Evolutionary conservation across 2,888 invertebrate genomes (phyloP), one percentile per base, ranked within the genome.

Genomic region (Apodemia duryi): DNA sequence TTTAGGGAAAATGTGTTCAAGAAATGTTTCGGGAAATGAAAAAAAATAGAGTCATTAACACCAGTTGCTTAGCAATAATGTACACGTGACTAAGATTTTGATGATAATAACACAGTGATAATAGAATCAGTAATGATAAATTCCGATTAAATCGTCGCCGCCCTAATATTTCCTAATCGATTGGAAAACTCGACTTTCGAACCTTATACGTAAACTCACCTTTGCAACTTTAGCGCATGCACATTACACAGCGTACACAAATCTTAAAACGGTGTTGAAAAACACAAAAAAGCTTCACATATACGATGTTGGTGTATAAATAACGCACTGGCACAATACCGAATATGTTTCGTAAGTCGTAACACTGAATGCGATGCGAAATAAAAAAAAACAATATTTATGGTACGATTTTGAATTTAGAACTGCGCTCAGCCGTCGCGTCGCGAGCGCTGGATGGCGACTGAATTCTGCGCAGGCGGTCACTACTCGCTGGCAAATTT

Each of bases 311-410:
- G 49, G 49, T 49, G n/a, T 77, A 71, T 70, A 70, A 71, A 69
- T 73, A 74, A 70, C 66, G 70, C 84, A 86, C 85, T 82, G 77
- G 77, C 84, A 85, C 83, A 78, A 78, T 77, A 81, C 77, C 73
- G 71, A 73, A 73, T 54, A 54, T 57, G 57, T 57, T 57, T 57
- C 71, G 79, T 82, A 78, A 49, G 49, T 79, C 79, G 80, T 81
- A 81, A 81, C 81, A 81, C 78, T 75, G 72, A 73, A 74, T 71
- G 6, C 49, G 49, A 49, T n/a, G 49, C 49, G 74, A 75, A 77
- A 78, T 77, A 80, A 82, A 82, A 80, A 80, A 79, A 80, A 83
- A 80, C 73, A 77, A 76, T 72, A 68, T 65, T 67, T 70, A 64
- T 68, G 69, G 69, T 68, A 70, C 64, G 66, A 65, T 76, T 77